Evolutionary conservation across 2,888 invertebrate genomes (phyloP), one percentile per base, ranked within the genome.

Genomic region (Ichneumon xanthorius): DNA sequence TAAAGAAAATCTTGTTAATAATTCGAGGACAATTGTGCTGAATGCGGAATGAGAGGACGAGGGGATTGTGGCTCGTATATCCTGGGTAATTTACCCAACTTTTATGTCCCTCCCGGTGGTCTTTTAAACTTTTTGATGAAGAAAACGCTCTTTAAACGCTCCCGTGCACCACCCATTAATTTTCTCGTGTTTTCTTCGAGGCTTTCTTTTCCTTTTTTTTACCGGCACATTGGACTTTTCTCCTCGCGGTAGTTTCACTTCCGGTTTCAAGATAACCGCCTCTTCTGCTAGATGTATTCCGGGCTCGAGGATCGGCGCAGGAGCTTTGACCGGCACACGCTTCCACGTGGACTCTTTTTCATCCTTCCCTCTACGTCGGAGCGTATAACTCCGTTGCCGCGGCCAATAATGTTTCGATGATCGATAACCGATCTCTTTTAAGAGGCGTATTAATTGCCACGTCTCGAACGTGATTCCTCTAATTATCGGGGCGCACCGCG

Each of bases 381-480:
- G 75, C 50, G 58, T 53, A 68, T 75, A 81, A 75, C 30, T 58
- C 58, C 50, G 75, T 71, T 84, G 78, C 55, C 67, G 85, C 82
- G 83, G 86, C 67, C 85, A 89, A 88, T 88, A 89, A 89, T 87
- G 85, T 88, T 89, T 88, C 87, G 87, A 89, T 90, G 90, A 90
- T 90, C 89, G 89, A 90, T 90, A 88, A 88, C 71, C 89, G 89
- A 89, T 88, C 89, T 88, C 88, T 90, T 89, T 90, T 89, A 89
- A 90, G 89, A 90, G 89, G 88, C 89, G 88, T 90, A 90, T 90
- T 89, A 90, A 90, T 90, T 90, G 88, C 87, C 88, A 89, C 88
- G 90, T 90, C 88, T 89, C 88, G 90, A 88, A 77, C 77, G 76
- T 77, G 84, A 84, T 90, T 89, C 89, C 90, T 89, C 89, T 89